Evolutionary conservation across 2,113 vertebrate species (phyloP), one percentile per base, ranked within the genome.

Genomic region (Smithornis capensis): DNA sequence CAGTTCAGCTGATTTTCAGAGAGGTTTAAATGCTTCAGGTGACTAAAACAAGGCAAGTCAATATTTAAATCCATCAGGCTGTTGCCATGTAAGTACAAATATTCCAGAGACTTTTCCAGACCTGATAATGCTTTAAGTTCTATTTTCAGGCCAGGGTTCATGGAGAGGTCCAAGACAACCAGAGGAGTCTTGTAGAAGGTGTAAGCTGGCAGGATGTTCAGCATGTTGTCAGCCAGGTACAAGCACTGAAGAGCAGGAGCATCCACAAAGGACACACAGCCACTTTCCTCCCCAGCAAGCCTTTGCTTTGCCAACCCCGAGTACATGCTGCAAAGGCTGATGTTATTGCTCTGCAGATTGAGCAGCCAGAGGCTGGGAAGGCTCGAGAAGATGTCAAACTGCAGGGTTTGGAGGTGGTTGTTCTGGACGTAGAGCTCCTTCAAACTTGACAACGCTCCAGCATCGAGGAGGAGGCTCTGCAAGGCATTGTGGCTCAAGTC

Each of bases 401-500:
- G 97, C 29, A 99, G 73, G 9, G 85, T 87, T 25, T 64, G 95
- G 37, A 99, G 97, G 14, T 82, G 69, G 4, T 99, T 99, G 56
- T 97, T 98, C 44, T 98, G 98, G 7, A 99, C 63, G 21, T 98
- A 96, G 56, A 99, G 98, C 18, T 98, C 95, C 82, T 97, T 96
- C 77, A 99, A 90, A 3, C 93, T 95, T 4, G 44, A 57, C 60
- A 99, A 79, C 0, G 93, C 79, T 27, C 79, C 74, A 18, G 95
- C 7, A 3, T 90, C 96, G 42, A 99, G 95, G 2, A 97, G 94
- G 24, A 99, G 97, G 19, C 49, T 98, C 89, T 98, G 97, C 38
- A 99, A 93, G 1, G 95, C 97, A 4, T 99, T 99, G 82, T 97
- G 97, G 80, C 99, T 99, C 69, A 99, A 74, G 75, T 99, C 98